A percentile compares a stretch with the other conserved stretches of the same genome.
Evolutionary conservation across 2,113 vertebrate species (phyloP).

Genomic region (Paraplagusia blochii): DNA sequence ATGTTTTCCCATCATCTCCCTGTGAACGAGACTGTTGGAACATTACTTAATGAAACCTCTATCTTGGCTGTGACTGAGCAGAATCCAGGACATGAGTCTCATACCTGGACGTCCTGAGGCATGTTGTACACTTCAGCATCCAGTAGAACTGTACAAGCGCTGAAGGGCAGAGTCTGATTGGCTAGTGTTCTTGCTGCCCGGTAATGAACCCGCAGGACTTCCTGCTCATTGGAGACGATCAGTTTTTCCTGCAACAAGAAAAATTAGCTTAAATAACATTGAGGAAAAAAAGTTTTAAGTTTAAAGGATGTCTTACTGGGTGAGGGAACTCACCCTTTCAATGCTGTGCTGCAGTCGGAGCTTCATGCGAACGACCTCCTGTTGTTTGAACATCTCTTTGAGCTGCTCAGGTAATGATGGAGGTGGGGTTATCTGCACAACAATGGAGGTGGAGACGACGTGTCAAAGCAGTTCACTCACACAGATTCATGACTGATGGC

Average conservation of each 20-base stretch:
- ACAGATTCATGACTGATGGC: background rate
- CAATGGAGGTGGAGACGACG: background rate
- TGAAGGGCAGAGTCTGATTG: constrained; percentile 96
- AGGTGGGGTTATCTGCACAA: constrained; percentile 90
- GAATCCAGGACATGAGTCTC: background rate
- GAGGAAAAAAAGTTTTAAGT: no score
- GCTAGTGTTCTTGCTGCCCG: constrained; percentile 94
- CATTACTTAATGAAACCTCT: background rate
- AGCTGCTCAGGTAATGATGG: constrained; percentile 93
- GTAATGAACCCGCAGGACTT: constrained; percentile 95
- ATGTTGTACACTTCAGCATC: constrained; percentile 97
- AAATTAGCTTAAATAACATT: background rate
- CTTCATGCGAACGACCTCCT: constrained; percentile 97
- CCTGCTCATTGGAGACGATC: constrained; percentile 97
- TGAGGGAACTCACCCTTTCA: constrained; percentile 82
- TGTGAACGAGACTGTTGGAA: constrained; percentile 49
- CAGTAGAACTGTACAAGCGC: constrained; percentile 93
- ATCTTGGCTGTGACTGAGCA: background rate
- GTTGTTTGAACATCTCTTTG: constrained; percentile 97
- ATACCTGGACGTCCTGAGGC: constrained; percentile 93
- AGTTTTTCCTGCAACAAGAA: constrained; percentile 86
- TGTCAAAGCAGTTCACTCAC: background rate
- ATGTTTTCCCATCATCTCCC: constrained; percentile 94
- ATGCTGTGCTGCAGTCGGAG: constrained; percentile 96
- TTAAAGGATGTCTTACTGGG: no score